Evolutionary conservation across 1,140 invertebrate genomes (phyloP).

Genomic region (Drosophila tristis): DNA sequence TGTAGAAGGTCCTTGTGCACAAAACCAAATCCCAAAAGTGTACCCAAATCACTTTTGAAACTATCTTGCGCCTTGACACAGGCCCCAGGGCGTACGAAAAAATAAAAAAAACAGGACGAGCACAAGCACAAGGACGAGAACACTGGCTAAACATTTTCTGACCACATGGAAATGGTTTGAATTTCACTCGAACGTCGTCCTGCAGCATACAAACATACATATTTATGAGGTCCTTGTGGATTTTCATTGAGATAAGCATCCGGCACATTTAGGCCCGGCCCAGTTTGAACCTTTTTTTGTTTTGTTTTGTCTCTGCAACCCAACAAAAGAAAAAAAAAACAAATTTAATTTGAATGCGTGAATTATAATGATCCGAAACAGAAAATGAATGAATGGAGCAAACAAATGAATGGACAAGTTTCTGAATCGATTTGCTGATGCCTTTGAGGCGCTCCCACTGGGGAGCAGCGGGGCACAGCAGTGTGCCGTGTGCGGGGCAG

Average conservation of each 20-base stretch:
- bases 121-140: constrained; percentile 15
- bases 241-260: constrained; percentile 76
- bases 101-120: constrained; percentile 5
- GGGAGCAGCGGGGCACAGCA: too few relatives aligned
- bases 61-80: constrained; percentile 80
- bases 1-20: too few relatives aligned
- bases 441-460: neutral
- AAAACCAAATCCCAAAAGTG: constrained; percentile 74
- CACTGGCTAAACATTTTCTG: constrained; percentile 55
- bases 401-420: constrained; percentile 2
- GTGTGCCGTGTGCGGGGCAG: too few relatives aligned
- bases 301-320: neutral
- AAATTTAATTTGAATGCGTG: constrained; percentile 72
- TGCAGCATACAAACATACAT: constrained; percentile 50
- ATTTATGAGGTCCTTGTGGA: constrained; percentile 79
- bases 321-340: neutral
- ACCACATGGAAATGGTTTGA: constrained; percentile 64
- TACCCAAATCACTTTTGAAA: constrained; percentile 82
- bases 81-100: constrained; percentile 37
- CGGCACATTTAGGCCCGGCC: constrained; percentile 63
- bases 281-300: constrained; percentile 43
- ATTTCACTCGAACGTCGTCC: constrained; percentile 42
- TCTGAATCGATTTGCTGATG: constrained; percentile 7
- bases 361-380: constrained; percentile 38
- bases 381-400: constrained; percentile 1